Evolutionary conservation across 2,113 vertebrate species (phyloP).

Genomic region (Chrysochloris asiatica): DNA sequence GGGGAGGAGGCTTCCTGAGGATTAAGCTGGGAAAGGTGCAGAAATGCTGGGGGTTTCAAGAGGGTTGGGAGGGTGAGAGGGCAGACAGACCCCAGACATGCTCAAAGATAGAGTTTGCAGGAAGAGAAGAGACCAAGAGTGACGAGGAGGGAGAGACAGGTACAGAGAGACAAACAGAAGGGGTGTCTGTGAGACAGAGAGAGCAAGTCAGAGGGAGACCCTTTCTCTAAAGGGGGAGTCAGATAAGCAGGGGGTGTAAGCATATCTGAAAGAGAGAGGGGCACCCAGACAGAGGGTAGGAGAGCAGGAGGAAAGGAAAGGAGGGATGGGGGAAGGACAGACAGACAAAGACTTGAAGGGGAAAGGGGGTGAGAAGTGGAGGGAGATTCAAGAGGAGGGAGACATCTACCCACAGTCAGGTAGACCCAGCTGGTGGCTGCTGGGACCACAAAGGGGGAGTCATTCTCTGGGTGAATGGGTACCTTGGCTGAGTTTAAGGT

Average conservation of each 20-base stretch:
- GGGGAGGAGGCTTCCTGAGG: neutral
- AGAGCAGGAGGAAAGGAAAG: neutral
- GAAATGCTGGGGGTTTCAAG: neutral
- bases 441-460: no score
- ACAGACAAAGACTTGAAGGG: no score
- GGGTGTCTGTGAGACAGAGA: neutral
- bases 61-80: neutral
- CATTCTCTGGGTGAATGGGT: no score
- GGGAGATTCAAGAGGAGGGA: neutral
- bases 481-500: neutral
- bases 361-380: neutral
- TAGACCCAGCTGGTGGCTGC: neutral
- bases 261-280: neutral
- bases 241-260: neutral
- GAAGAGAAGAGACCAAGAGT: neutral
- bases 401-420: no score
- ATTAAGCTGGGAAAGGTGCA: neutral
- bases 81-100: slow-evolving; percentile 15
- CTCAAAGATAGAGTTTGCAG: neutral
- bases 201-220: neutral
- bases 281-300: neutral
- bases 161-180: neutral
- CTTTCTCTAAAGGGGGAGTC: neutral
- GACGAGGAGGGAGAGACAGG: neutral
- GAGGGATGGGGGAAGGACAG: no score